Conservation (phyloP, 2,797 vertebrate species). For the Darevskia nairensis region DNA sequence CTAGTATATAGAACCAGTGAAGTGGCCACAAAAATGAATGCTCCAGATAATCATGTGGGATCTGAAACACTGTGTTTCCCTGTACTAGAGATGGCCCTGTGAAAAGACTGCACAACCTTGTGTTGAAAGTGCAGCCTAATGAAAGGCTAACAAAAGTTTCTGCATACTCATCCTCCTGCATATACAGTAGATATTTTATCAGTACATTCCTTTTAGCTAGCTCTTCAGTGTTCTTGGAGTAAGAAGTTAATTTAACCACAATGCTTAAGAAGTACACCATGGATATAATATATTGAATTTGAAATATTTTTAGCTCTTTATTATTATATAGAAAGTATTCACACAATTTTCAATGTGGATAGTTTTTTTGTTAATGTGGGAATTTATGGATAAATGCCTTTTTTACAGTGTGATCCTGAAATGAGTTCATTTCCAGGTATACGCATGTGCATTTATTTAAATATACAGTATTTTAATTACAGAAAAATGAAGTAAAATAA, state of each 20-base stretch:
- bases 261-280: neutral
- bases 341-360: neutral
- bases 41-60: neutral
- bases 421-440: neutral
- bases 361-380: too few species aligned
- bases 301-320: too few species aligned
- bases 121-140: neutral
- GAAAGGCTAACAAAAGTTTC: too few species aligned
- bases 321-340: neutral
- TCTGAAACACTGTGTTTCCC: neutral
- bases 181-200: neutral
- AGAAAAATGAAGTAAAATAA: too few species aligned
- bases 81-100: neutral
- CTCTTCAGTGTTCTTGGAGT: neutral
- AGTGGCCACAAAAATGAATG: neutral
- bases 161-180: neutral
- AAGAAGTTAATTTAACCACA: neutral
- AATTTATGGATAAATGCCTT: neutral
- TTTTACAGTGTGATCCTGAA: neutral
- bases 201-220: neutral
- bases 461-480: slow-evolving; percentile 10
- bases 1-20: neutral
- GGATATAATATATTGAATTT: neutral
- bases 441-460: neutral
- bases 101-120: neutral